A percentile compares a stretch with the other conserved stretches of the same genome.
These are phyloP conservation scores for Phyllostomus hastatus DNA, from an alignment of 2,113 vertebrate genomes.

Conservation along the genomic window DNA sequence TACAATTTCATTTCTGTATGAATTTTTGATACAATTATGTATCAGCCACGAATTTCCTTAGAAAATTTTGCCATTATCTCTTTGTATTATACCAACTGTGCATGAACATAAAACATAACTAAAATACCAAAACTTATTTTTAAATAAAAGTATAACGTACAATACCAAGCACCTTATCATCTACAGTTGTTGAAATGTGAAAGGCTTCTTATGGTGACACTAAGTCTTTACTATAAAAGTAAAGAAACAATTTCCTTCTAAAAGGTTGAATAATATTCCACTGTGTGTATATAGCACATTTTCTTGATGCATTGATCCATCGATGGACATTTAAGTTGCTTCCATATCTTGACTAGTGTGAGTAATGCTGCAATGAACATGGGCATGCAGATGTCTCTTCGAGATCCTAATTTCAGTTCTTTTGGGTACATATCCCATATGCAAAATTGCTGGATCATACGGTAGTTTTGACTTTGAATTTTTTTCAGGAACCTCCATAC, in stretches of 20 bases:
- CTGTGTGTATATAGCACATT: not conserved
- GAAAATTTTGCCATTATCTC: not conserved
- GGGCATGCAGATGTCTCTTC: not conserved
- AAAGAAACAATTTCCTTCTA: not conserved
- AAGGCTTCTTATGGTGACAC: not conserved
- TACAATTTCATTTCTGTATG: not conserved
- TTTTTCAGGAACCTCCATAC: not conserved
- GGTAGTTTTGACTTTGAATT: not conserved
- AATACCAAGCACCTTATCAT: not conserved
- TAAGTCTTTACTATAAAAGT: not conserved
- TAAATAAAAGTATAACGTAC: not conserved
- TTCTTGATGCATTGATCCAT: not conserved
- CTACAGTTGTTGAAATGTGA: not conserved
- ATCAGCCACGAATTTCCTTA: not conserved
- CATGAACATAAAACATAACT: not conserved
- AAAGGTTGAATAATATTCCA: not conserved
- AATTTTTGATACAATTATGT: not conserved
- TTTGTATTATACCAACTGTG: not conserved
- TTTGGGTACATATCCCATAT: not conserved
- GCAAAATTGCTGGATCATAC: not conserved
- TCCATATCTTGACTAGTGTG: not conserved
- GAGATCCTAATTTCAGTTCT: not conserved
- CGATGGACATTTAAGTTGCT: not conserved
- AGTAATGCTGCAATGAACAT: not conserved
- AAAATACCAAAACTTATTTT: not conserved